Evolutionary conservation across 2,888 invertebrate species (phyloP).

Genomic region (Drosophila suboccidentalis): DNA sequence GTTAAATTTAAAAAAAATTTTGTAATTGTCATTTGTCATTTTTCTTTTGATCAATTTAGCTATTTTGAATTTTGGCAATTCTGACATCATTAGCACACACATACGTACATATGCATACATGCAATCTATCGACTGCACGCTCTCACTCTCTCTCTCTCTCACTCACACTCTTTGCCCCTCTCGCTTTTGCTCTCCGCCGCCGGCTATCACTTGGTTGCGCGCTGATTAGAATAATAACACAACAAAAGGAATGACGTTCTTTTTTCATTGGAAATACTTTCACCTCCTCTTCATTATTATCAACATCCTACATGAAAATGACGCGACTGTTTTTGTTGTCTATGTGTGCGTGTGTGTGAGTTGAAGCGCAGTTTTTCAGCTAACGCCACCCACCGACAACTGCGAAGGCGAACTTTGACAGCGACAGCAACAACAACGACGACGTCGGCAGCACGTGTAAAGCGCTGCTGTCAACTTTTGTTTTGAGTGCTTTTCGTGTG

Average conservation of each 20-base stretch:
- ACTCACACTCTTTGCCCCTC: not conserved
- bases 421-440: not conserved
- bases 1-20: too few relatives aligned
- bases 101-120: constrained; percentile 3
- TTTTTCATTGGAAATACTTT: constrained; percentile 37
- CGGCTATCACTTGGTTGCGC: constrained; percentile 3
- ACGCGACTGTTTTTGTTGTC: constrained; percentile 17
- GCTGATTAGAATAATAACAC: constrained; percentile 57
- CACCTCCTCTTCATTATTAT: constrained; percentile 26
- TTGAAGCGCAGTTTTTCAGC: constrained; percentile 46
- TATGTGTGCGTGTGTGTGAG: not conserved
- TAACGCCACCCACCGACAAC: constrained; percentile 38
- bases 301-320: constrained; percentile 34
- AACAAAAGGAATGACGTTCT: constrained; percentile 53
- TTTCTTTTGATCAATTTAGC: too few relatives aligned
- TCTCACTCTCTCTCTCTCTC: not conserved
- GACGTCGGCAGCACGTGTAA: constrained; percentile 52
- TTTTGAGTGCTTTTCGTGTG: constrained; percentile 28
- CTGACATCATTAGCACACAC: constrained; percentile 1
- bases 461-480: constrained; percentile 19
- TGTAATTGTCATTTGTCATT: too few relatives aligned
- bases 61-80: not conserved
- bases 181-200: not conserved
- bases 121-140: constrained; percentile 5
- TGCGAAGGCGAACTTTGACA: constrained; percentile 4